Conservation (phyloP, 37 sponge, comb jelly and placozoan species). For the Eunapius fragilis region DNA sequence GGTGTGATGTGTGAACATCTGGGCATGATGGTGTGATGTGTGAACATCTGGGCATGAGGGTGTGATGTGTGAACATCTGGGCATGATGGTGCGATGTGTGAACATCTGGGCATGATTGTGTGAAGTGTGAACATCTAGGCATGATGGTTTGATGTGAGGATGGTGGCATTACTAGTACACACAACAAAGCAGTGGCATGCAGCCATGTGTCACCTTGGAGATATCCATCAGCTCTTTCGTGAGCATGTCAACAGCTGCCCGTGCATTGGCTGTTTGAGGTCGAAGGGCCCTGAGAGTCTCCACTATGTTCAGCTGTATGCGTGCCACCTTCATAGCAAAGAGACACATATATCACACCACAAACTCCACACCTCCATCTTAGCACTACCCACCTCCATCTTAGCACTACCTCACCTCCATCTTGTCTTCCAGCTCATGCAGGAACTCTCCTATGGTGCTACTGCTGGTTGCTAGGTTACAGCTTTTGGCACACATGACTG, state of each 20-base stretch:
- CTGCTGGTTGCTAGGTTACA: slow-evolving; percentile 52
- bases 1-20: no score
- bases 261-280: slow-evolving; percentile 1
- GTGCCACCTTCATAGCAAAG: slow-evolving; percentile 69
- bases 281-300: slow-evolving; percentile 39
- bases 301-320: slow-evolving; percentile 72
- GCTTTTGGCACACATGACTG: slow-evolving; percentile 97
- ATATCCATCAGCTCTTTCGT: slow-evolving; percentile 84
- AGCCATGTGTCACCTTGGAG: slow-evolving; percentile 29
- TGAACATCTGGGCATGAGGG: no score
- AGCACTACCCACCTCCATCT: not conserved
- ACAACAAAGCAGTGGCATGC: not conserved
- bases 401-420: slow-evolving; percentile 73
- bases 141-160: no score
- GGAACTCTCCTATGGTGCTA: slow-evolving; percentile 76
- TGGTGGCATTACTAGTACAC: no score
- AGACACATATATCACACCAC: no score
- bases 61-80: no score
- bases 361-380: no score
- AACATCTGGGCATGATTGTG: no score
- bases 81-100: no score
- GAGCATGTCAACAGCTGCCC: slow-evolving; percentile 50
- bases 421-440: slow-evolving; percentile 95
- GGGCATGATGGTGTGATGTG: no score
- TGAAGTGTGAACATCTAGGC: no score